phyloP scores from a whole-genome alignment of 2,113 vertebrate genomes.

The Bostrychus sinensis region DNA sequence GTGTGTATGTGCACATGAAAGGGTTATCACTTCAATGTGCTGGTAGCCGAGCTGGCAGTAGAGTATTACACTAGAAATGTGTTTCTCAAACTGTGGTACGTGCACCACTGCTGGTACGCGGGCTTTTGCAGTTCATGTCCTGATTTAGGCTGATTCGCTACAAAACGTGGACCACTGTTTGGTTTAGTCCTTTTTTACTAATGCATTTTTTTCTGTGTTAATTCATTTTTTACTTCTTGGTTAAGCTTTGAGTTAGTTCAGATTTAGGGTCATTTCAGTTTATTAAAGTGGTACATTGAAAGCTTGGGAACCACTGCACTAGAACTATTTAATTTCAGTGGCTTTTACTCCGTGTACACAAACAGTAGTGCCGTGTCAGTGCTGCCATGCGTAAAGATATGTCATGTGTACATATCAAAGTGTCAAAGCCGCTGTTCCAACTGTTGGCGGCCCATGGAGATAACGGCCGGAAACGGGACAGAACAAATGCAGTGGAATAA shows the following conservation, averaged over 20 bases:
- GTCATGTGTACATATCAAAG: conserved; percentile 55
- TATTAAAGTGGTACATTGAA: no score
- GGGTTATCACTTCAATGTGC: conserved; percentile 18
- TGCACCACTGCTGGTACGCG: background rate
- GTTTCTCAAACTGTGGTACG: background rate
- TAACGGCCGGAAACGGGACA: conserved; percentile 54
- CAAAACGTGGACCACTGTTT: no score
- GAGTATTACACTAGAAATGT: conserved; percentile 22
- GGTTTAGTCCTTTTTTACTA: no score
- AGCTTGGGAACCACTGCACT: no score
- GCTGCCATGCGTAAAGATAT: conserved; percentile 42
- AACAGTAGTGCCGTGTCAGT: conserved; percentile 32
- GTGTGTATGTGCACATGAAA: conserved; percentile 2
- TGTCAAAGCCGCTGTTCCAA: conserved; percentile 47
- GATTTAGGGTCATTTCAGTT: no score
- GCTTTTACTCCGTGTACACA: conserved; percentile 12
- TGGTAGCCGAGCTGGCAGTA: conserved; percentile 29
- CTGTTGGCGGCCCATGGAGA: conserved; percentile 33
- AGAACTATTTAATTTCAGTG: conserved; percentile 51
- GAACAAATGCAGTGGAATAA: conserved; percentile 56
- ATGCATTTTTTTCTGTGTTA: no score
- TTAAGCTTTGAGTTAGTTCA: no score
- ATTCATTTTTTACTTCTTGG: no score
- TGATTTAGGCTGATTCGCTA: no score
- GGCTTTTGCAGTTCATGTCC: no score